Percentiles rank a stretch among this genome's conserved stretches.
Conservation (phyloP, 23 tunicate genomes). For the Styela clava region DNA sequence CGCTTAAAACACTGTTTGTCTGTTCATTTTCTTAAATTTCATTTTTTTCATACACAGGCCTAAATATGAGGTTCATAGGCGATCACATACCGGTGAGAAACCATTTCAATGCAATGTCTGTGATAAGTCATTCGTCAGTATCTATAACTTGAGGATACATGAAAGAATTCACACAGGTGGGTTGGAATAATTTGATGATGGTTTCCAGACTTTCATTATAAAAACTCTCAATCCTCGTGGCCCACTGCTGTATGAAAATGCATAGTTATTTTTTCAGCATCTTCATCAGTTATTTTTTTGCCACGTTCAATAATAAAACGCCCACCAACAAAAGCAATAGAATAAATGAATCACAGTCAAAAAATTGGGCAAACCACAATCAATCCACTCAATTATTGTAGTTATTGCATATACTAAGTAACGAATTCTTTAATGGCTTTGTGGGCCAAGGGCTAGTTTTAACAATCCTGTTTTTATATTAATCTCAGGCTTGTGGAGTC, state of each 20-base stretch:
- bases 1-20: too few species aligned
- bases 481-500: too few species aligned
- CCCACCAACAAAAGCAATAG: too few species aligned
- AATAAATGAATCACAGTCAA: too few species aligned
- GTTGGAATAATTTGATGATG: not conserved
- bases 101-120: constrained; percentile 33
- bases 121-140: constrained; percentile 40
- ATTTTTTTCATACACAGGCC: not conserved
- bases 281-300: too few species aligned
- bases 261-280: not conserved
- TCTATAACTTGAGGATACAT: constrained; percentile 63
- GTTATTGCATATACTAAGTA: too few species aligned
- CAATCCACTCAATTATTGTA: too few species aligned
- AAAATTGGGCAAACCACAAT: too few species aligned
- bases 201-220: not conserved
- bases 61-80: constrained; percentile 36
- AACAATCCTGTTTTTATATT: too few species aligned
- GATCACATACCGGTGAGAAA: constrained; percentile 66
- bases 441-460: too few species aligned
- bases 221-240: not conserved
- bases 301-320: too few species aligned
- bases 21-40: not conserved
- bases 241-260: not conserved
- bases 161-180: constrained; percentile 60
- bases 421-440: too few species aligned